Evolutionary conservation across 2,113 vertebrate species (phyloP), one percentile per base, ranked within the genome.

Genomic region (Pomatorhinus ruficollis): DNA sequence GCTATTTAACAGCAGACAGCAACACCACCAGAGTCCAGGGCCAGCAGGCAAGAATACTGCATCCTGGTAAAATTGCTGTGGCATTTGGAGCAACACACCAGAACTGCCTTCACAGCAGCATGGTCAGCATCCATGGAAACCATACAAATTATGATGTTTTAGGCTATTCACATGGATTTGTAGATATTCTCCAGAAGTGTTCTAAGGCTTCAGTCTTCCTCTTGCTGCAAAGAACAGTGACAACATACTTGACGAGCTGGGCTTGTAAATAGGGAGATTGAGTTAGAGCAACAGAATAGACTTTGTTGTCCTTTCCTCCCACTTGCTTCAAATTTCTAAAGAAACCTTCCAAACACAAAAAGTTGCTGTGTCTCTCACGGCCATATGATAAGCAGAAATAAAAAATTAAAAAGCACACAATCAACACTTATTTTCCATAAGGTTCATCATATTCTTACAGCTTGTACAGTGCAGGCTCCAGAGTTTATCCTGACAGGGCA

Each of bases 221-320:
- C 61, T 71, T 75, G 13, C 69, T 90, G 80, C 83, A 91, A 87
- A 92, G 76, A 93, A 57, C 64, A 71, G 56, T 23, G 72, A 93
- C 83, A 93, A 92, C 37, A 53, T 20, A 60, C 57, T 93, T 50
- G 60, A 88, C 0, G 2, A 90, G 75, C 1, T 65, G 53, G 69
- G 61, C 72, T 92, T 69, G 60, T 81, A 94, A 96, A 94, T 33
- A 92, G 79, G 64, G 79, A 94, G 76, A 83, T 23, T 90, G 72
- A 94, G 71, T 65, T 31, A 75, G 86, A 81, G 70, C 57, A 96
- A 96, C 90, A 95, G 93, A 96, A 91, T 74, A 69, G 95, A 95
- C 84, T 88, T 82, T 94, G 89, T 96, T 96, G 90, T 23, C 69
- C 77, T 88, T 80, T 54, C 72, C 89, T 95, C 84, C 69, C 83